phyloP scores from a whole-genome alignment of 2,113 vertebrate genomes.

The Passer domesticus region DNA sequence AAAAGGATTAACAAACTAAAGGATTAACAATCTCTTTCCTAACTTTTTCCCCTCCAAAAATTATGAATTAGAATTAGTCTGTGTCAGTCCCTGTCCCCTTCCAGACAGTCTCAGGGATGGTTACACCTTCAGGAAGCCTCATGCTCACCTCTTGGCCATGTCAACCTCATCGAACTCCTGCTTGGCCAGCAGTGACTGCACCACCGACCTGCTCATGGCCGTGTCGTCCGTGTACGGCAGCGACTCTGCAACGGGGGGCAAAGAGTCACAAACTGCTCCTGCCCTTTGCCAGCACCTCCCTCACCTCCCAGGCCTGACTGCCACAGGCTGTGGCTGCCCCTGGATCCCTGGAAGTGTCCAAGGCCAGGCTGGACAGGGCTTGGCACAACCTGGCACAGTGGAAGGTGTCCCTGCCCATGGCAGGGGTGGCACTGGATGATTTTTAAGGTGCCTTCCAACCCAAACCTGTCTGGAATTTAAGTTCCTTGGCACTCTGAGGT shows the following conservation, averaged over 20 bases:
- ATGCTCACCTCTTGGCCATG: constrained; percentile 89
- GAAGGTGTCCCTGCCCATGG: background rate
- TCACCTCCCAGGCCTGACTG: background rate
- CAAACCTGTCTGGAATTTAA: background rate
- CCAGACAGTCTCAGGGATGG: background rate
- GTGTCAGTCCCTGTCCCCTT: background rate
- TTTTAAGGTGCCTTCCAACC: background rate
- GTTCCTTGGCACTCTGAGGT: background rate
- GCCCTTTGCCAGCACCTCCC: background rate
- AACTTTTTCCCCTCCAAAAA: background rate
- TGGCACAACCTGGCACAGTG: background rate
- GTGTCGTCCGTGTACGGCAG: constrained; percentile 94
- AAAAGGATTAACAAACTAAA: background rate
- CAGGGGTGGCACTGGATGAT: background rate
- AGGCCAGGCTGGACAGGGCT: rapidly evolving
- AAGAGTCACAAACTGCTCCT: background rate
- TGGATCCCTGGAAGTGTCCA: background rate
- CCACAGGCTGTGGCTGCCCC: background rate
- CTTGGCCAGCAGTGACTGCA: constrained; percentile 88
- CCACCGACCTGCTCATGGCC: constrained; percentile 91
- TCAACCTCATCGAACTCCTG: constrained; percentile 88
- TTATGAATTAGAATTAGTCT: background rate
- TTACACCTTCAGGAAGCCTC: background rate
- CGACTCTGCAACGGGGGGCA: constrained; percentile 68
- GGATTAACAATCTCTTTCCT: background rate